Base-by-base conservation (phyloP, 2,888 invertebrate species). In the Colletes collaris region DNA sequence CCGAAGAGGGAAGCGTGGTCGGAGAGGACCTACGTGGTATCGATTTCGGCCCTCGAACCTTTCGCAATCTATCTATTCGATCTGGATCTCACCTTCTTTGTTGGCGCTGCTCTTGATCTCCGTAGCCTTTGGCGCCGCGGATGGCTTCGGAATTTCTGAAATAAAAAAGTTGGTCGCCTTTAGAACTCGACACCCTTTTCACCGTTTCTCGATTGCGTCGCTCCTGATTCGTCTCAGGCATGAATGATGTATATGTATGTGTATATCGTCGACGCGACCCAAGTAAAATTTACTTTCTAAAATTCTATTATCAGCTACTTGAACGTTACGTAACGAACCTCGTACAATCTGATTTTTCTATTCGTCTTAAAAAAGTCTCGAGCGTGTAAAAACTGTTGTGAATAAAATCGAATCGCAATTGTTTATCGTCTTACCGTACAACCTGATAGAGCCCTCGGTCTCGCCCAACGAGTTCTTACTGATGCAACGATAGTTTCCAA, bases 401-500 rank as follows among this genome's bases (percentile, higher is more conserved):
- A 27, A 40, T 2, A 40, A 40, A 16, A 60, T 46, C 27, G 27
- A 1, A 5, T 5, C 13, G 50, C 6, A 0, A 46, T 60, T 58
- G 44, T 11, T 11, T 4, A 16, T 59, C 27, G 16, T 66, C 95
- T 95, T 94, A 97, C 98, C 98, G 93, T 98, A 98, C 86, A 98
- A 95, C 92, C 97, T 95, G 93, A 98, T 98, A 88, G 97, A 97
- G 88, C 98, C 98, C 94, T 98, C 98, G 10, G 98, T 98, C 94
- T 98, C 98, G 80, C 98, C 98, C 62, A 98, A 95, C 69, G 97
- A 97, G 94, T 98, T 98, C 94, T 98, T 98, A 88, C 97, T 97
- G 93, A 98, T 97, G 94, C 98, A 98, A 90, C 97, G 95, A 93
- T 98, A 98, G 94, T 96, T 97, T 83, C 98, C 98, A 92, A 97